Percentiles rank a stretch among this genome's conserved stretches.
Conservation (phyloP, 2,113 vertebrate genomes). For the Mustelus asterias region DNA sequence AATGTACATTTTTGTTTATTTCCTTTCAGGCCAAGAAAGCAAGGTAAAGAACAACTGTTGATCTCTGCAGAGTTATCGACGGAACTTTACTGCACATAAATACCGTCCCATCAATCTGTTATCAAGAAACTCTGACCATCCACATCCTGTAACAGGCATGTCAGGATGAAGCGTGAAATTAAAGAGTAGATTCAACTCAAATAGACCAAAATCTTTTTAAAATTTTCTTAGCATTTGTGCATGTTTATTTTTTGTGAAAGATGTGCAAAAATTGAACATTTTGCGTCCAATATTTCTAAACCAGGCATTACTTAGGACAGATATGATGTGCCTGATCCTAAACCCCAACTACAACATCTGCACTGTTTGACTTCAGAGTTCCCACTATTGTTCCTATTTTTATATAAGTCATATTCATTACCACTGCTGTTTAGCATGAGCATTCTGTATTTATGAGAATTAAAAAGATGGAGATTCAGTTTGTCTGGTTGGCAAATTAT, state of each 20-base stretch:
- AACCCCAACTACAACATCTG: not conserved
- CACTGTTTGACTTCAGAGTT: not conserved
- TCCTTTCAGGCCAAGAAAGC: slow-evolving; percentile 29
- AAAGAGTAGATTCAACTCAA: not conserved
- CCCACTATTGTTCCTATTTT: not conserved
- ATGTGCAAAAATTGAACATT: not conserved
- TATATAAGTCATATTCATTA: not conserved
- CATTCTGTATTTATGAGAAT: not conserved
- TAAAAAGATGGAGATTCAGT: not conserved
- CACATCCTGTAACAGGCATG: not conserved
- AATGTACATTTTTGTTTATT: not conserved
- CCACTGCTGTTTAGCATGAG: not conserved
- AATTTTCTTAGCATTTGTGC: not conserved
- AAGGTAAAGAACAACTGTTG: not conserved
- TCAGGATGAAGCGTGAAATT: not conserved
- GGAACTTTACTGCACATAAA: not conserved
- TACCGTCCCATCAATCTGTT: not conserved
- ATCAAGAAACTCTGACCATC: not conserved
- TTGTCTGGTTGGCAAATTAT: not conserved
- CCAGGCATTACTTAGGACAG: not conserved
- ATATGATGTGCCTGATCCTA: not conserved
- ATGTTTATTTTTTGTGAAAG: not conserved
- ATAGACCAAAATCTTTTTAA: not conserved
- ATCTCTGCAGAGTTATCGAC: not conserved
- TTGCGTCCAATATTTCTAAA: not conserved